phyloP scores from a whole-genome alignment of 1,140 invertebrate species.

The Proctacanthus coquilletti region DNA sequence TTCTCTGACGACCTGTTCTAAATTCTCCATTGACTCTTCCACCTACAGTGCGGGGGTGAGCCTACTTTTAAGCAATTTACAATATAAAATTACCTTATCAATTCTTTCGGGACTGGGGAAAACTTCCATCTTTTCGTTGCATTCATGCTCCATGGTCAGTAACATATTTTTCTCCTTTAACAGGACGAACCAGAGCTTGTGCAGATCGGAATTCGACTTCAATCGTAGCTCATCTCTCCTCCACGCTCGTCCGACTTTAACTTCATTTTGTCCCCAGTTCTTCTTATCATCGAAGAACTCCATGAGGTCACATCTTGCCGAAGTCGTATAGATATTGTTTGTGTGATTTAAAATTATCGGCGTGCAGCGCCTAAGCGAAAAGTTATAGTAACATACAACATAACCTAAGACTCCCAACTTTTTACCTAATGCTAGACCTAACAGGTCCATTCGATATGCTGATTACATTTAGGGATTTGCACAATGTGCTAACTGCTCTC shows the following conservation, averaged over 20 bases:
- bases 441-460: too few species aligned
- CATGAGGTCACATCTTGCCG: conserved; percentile 41
- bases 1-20: conserved; percentile 83
- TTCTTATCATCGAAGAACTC: conserved; percentile 87
- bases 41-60: conserved; percentile 10
- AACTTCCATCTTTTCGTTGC: conserved; percentile 45
- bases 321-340: conserved; percentile 25
- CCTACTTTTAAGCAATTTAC: conserved; percentile 1
- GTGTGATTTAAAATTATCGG: too few species aligned
- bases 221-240: conserved; percentile 77
- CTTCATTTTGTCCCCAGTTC: conserved; percentile 65
- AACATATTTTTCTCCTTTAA: conserved; percentile 96
- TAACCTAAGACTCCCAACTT: too few species aligned
- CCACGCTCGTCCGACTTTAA: conserved; percentile 82
- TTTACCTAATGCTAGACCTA: too few species aligned
- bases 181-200: conserved; percentile 94
- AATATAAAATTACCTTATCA: conserved; percentile 58
- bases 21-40: conserved; percentile 88
- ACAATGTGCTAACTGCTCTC: too few species aligned
- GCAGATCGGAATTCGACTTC: conserved; percentile 91
- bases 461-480: too few species aligned
- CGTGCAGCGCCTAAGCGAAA: too few species aligned
- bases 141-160: conserved; percentile 85
- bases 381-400: too few species aligned
- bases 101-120: conserved; percentile 92